phyloP scores from a whole-genome alignment of 23 tunicate species.

The Styela clava region DNA sequence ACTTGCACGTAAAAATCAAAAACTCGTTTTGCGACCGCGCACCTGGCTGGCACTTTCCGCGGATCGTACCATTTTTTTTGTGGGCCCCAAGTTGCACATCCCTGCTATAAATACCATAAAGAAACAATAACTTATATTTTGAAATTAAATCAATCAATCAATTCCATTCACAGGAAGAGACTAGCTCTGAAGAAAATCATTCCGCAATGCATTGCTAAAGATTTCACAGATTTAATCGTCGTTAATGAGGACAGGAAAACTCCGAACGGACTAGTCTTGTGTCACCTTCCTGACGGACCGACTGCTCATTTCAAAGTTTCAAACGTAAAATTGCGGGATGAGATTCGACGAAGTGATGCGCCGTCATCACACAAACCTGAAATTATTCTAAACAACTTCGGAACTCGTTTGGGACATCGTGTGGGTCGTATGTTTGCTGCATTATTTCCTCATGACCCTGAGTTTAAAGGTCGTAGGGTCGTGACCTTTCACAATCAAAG shows the following conservation, averaged over 20 bases:
- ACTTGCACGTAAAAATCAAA: too few species aligned
- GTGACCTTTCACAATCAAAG: conserved; percentile 99
- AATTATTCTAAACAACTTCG: conserved; percentile 84
- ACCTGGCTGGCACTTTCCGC: too few species aligned
- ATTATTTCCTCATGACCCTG: conserved; percentile 84
- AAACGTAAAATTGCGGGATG: conserved; percentile 71
- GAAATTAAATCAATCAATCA: too few species aligned
- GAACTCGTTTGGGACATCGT: conserved; percentile 82
- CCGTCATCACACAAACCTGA: conserved; percentile 93
- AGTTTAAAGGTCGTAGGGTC: conserved; percentile 94
- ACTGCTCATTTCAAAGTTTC: conserved; percentile 95
- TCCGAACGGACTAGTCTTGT: conserved; percentile 81
- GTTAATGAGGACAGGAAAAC: conserved; percentile 92
- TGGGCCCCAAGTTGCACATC: too few species aligned
- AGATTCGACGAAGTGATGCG: conserved; percentile 46
- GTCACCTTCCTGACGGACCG: conserved; percentile 96
- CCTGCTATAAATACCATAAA: too few species aligned
- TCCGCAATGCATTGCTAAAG: conserved; percentile 76
- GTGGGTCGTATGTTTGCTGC: conserved; percentile 94
- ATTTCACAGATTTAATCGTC: conserved; percentile 84
- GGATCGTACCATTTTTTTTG: too few species aligned
- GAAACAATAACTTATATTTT: too few species aligned
- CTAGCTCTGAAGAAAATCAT: conserved; percentile 83
- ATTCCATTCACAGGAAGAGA: conserved; percentile 47
- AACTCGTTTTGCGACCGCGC: too few species aligned